Evolutionary conservation across 2,888 invertebrate species (phyloP), one percentile per base, ranked within the genome.

Genomic region (Calliphora vomitoria): DNA sequence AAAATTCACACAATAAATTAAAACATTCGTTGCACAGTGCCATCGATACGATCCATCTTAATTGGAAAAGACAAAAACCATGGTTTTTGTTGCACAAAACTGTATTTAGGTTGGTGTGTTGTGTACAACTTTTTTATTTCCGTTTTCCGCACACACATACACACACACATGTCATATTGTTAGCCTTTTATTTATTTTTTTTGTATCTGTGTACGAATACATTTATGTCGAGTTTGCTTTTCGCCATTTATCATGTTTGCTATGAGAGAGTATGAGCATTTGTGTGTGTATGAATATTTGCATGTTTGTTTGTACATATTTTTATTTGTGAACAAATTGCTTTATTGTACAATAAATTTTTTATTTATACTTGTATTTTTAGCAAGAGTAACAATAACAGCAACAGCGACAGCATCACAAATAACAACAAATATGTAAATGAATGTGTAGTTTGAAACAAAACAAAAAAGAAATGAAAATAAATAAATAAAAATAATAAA

Each of bases 311-410:
- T 15, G 47, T 31, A 41, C 3, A 64, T 64, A 15, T 68, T 68
- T 53, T 66, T 71, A 50, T 60, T 64, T 62, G 44, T 69, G 18
- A 82, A 79, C 82, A 85, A 87, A 82, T 84, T 87, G 85, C 58
- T 82, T 82, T 79, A 87, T 87, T 69, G 68, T 47, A 55, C 64
- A 53, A 74, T 44, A 85, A 13, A 74, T 72, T 85, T 78, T 85
- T 68, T 80, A 74, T 82, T 74, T 44, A 35, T n/a, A 18, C 47
- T 60, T 11, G 20, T 60, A 71, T 72, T 58, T 68, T n/a, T 31
- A 62, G 25, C 15, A 62, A 31, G 4, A 44, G 20, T 20, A 75
- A 35, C 60, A 82, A 13, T 13, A 44, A 44, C 13, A 11, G 10
- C 11, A 44, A 44, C 44, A 75, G 15, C 58, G 25, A 41, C 25